phyloP scores from a whole-genome alignment of 2,888 invertebrate species.

The Microplitis deprimator region DNA sequence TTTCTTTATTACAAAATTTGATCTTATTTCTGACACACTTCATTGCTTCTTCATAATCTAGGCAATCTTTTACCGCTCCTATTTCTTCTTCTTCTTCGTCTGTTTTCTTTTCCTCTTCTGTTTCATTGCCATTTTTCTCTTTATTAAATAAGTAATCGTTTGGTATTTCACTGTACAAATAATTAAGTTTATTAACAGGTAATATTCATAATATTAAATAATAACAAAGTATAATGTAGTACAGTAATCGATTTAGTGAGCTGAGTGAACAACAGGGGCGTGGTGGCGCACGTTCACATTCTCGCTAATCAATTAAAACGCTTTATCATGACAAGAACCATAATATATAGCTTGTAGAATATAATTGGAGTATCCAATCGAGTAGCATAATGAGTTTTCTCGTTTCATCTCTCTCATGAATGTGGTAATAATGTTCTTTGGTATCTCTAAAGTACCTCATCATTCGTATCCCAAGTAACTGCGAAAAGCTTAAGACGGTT shows the following conservation, averaged over 20 bases:
- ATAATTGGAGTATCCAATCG: slow-evolving; percentile 1
- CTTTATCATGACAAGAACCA: slow-evolving; percentile 2
- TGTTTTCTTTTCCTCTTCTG: too few species aligned
- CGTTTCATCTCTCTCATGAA: neutral
- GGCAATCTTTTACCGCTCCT: too few species aligned
- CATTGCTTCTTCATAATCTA: too few species aligned
- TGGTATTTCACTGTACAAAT: too few species aligned
- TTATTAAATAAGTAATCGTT: too few species aligned
- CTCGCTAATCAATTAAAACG: slow-evolving; percentile 9
- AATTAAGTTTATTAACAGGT: neutral
- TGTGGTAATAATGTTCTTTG: neutral
- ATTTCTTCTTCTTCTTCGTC: too few species aligned
- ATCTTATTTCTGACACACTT: too few species aligned
- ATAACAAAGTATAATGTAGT: neutral
- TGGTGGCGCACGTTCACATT: neutral
- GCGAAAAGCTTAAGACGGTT: neutral
- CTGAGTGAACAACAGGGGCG: neutral
- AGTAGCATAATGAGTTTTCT: neutral
- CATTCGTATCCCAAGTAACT: neutral
- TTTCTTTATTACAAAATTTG: too few species aligned
- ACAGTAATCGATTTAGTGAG: neutral
- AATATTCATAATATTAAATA: neutral
- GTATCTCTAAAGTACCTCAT: neutral
- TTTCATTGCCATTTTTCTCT: too few species aligned
- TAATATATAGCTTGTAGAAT: neutral